Percentiles rank a stretch among this genome's conserved stretches.
Evolutionary conservation across 2,797 vertebrate species (phyloP).

Genomic region (Sebastes vulpes): DNA sequence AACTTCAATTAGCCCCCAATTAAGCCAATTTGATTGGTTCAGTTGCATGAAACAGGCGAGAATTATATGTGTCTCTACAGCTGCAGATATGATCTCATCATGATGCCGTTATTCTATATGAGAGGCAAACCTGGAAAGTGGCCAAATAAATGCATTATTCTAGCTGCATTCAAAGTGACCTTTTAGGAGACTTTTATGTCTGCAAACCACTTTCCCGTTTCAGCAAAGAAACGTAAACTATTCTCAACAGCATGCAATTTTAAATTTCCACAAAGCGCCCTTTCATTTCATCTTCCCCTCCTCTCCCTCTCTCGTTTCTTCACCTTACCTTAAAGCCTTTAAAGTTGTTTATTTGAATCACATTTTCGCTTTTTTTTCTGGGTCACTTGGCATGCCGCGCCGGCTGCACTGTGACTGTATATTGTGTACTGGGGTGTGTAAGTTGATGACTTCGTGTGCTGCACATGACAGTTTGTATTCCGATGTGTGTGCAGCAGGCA

Average conservation of each 20-base stretch:
- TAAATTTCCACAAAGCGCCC: not conserved
- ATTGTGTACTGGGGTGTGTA: slow-evolving; percentile 40
- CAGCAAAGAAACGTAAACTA: slow-evolving; percentile 6
- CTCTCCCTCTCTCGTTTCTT: slow-evolving; percentile 5
- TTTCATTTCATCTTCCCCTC: not conserved
- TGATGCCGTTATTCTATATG: not conserved
- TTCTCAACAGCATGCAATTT: slow-evolving; percentile 14
- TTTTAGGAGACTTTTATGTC: slow-evolving; percentile 20
- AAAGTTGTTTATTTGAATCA: slow-evolving; percentile 54
- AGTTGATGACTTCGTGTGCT: slow-evolving; percentile 21
- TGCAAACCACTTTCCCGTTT: slow-evolving; percentile 5
- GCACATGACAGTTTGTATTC: slow-evolving; percentile 29
- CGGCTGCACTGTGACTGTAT: slow-evolving; percentile 8
- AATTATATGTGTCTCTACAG: not conserved
- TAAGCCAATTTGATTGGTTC: slow-evolving; percentile 18
- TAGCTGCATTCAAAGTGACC: slow-evolving; percentile 18
- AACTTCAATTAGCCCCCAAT: slow-evolving; percentile 25
- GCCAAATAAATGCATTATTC: slow-evolving; percentile 11
- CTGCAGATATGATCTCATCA: not conserved
- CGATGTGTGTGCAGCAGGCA: slow-evolving; percentile 12
- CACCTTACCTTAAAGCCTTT: slow-evolving; percentile 34
- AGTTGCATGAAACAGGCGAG: slow-evolving; percentile 1
- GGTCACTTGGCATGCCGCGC: slow-evolving; percentile 40
- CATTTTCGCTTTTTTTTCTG: slow-evolving; percentile 49
- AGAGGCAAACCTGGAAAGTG: not conserved